Conservation (phyloP, 2,113 vertebrate genomes). For the Strix uralensis region DNA sequence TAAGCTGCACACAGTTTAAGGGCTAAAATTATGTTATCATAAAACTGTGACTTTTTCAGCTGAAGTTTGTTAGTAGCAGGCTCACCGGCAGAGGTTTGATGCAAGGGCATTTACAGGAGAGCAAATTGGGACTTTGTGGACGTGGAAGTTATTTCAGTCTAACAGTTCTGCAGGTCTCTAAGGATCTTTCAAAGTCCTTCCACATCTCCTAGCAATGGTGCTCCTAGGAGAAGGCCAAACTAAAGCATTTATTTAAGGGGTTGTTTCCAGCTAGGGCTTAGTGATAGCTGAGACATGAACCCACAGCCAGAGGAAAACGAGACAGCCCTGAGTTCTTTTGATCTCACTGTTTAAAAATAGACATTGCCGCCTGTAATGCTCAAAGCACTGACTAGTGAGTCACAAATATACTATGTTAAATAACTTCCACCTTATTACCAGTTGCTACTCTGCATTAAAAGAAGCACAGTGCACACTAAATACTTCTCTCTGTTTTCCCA, state of each 20-base stretch:
- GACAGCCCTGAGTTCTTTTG: not conserved
- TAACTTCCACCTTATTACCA: slow-evolving; percentile 21
- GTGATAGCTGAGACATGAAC: not conserved
- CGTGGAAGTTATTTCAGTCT: not conserved
- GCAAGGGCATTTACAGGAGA: not conserved
- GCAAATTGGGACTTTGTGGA: not conserved
- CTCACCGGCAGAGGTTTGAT: not conserved
- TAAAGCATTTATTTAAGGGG: not conserved
- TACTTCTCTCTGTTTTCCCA: not conserved
- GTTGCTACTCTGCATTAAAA: slow-evolving; percentile 18
- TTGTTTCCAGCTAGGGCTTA: not conserved
- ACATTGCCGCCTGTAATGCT: not conserved
- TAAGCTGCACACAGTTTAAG: not conserved
- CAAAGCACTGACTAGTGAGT: not conserved
- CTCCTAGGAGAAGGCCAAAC: not conserved
- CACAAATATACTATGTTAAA: slow-evolving; percentile 39
- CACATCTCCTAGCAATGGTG: not conserved
- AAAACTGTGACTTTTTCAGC: not conserved
- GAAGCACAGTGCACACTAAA: not conserved
- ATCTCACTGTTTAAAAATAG: slow-evolving; percentile 49
- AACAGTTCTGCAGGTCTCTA: not conserved
- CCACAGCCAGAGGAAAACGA: not conserved
- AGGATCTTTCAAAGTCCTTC: not conserved
- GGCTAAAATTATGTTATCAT: not conserved
- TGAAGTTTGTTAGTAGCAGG: not conserved